These are phyloP conservation scores for Cremastinae sp. DNA, from an alignment of 2,888 invertebrate genomes.

Conservation along the genomic window DNA sequence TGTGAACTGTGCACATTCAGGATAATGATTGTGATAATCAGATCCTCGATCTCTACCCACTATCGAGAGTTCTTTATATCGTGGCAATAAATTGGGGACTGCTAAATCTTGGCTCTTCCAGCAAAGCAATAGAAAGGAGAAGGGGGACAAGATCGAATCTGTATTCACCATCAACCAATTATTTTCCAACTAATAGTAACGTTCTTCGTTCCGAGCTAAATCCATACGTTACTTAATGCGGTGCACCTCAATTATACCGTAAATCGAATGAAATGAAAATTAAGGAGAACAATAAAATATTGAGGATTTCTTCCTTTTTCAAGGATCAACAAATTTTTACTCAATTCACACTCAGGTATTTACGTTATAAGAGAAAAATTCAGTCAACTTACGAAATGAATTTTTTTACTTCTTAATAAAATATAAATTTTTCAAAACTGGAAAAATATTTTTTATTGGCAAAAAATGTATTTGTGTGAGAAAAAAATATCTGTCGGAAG, in stretches of 20 bases:
- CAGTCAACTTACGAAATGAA: no score
- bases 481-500: no score
- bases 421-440: no score
- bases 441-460: no score
- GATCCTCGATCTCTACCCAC: slow-evolving; percentile 31
- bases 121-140: not conserved
- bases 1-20: slow-evolving; percentile 3
- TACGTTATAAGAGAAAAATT: no score
- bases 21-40: slow-evolving; percentile 28
- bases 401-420: no score
- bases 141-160: slow-evolving; percentile 7
- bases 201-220: not conserved
- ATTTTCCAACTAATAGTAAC: slow-evolving; percentile 14
- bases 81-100: slow-evolving; percentile 5
- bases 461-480: no score
- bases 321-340: no score
- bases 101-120: slow-evolving; percentile 22
- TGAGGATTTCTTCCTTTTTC: no score
- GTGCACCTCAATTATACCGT: slow-evolving; percentile 34
- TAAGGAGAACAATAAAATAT: no score
- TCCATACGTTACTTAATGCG: slow-evolving; percentile 34
- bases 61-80: not conserved
- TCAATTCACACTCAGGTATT: no score
- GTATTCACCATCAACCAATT: slow-evolving; percentile 6
- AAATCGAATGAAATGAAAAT: slow-evolving; percentile 1